Percentiles rank a stretch among this genome's conserved stretches.
These are phyloP conservation scores for Euphydryas editha DNA, from an alignment of 2,888 invertebrate genomes.

Conservation along the genomic window DNA sequence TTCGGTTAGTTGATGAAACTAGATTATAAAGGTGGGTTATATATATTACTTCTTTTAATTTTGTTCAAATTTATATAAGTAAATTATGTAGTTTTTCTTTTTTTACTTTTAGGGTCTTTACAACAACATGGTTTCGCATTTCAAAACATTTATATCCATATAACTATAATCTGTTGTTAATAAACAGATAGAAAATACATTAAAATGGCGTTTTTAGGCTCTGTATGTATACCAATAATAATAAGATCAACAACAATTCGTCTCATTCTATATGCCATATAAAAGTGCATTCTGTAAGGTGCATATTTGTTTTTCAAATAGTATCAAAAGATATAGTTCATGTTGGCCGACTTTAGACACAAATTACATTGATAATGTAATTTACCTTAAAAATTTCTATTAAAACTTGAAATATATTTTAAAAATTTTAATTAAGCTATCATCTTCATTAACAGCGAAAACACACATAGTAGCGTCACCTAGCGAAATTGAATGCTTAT, in stretches of 20 bases:
- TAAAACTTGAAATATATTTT: background rate
- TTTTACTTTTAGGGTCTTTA: too few relatives aligned
- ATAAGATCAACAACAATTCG: too few relatives aligned
- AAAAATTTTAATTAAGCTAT: background rate
- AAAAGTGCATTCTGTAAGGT: background rate
- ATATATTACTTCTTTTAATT: background rate
- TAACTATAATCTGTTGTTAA: too few relatives aligned
- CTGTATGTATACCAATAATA: too few relatives aligned
- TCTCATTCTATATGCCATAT: too few relatives aligned
- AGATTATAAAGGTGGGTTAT: constrained; percentile 2
- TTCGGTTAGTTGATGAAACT: background rate
- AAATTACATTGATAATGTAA: background rate
- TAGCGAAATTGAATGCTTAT: constrained; percentile 18
- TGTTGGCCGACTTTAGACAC: background rate
- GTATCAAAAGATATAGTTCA: constrained; percentile 12
- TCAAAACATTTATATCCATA: too few relatives aligned
- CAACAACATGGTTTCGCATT: too few relatives aligned
- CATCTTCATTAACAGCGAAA: background rate
- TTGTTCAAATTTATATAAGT: background rate
- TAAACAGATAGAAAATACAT: too few relatives aligned
- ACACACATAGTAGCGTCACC: constrained; percentile 30
- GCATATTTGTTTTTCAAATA: background rate
- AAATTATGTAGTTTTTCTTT: too few relatives aligned
- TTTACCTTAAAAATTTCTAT: background rate
- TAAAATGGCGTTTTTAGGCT: too few relatives aligned